phyloP scores from a whole-genome alignment of 2,888 invertebrate genomes.

The Tenthredo notha region DNA sequence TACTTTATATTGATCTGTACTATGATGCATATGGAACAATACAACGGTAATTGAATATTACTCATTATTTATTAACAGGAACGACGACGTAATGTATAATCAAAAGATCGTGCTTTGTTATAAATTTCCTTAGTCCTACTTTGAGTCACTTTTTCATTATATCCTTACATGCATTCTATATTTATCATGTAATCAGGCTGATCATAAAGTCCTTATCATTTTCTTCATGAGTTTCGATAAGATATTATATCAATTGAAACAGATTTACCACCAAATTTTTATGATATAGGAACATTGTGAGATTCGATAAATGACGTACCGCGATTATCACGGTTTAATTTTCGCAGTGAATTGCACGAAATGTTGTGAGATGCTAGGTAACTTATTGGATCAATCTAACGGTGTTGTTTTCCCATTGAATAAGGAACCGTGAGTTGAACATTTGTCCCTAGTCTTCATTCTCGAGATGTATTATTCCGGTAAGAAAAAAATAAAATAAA shows the following conservation, averaged over 20 bases:
- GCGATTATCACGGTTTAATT: neutral
- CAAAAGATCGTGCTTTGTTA: constrained; percentile 1
- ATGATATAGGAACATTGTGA: neutral
- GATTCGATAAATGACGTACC: neutral
- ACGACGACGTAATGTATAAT: neutral
- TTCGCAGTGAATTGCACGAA: neutral
- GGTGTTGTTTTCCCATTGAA: neutral
- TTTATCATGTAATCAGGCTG: neutral
- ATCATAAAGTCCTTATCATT: neutral
- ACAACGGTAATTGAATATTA: neutral
- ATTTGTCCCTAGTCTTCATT: constrained; percentile 10
- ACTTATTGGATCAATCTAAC: neutral
- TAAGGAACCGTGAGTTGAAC: constrained; percentile 10
- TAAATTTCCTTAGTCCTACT: neutral
- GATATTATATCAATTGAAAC: neutral
- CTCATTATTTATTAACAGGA: neutral
- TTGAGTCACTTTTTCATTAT: neutral
- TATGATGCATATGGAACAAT: constrained; percentile 10
- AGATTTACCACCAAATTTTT: neutral
- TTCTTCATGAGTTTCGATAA: neutral
- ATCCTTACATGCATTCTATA: neutral
- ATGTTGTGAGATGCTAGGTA: neutral
- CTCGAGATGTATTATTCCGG: neutral
- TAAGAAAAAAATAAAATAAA: neutral
- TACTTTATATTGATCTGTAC: neutral